Evolutionary conservation across 2,888 invertebrate species (phyloP), one percentile per base, ranked within the genome.

Genomic region (Tenthredo notha): DNA sequence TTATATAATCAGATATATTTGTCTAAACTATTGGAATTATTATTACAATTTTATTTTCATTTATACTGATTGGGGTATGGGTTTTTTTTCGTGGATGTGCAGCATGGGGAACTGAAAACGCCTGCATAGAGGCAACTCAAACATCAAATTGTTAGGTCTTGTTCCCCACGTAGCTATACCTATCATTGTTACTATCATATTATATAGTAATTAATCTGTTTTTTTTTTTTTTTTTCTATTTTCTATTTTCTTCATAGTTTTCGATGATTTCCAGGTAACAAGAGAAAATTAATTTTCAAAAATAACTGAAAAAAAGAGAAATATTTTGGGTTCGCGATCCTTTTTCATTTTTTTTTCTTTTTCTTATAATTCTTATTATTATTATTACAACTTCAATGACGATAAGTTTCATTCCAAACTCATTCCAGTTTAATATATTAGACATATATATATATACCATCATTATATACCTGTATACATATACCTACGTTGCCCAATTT

Each of bases 321-420:
- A 25, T 61, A 25, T 61, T 25, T 61, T 25, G 25, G 25, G 25
- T 61, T 61, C 10, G 9, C 25, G 21, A 10, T 21, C 61, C 1
- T 61, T 61, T 61, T 61, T 58, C 21, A 2, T 6, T 61, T 25
- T 25, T 61, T 61, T 7, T 61, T 61, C 7, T 33, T 18, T 0
- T 33, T 37, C 37, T 33, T 15, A 9, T 21, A 21, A 29, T 9
- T 33, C 12, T 33, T 33, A 67, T 70, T 12, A 7, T 33, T 37
- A n/a, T 37, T 12, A 29, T 70, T 33, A 61, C 25, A 61, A 61
- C 61, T 61, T 61, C n/a, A 21, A 25, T 10, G 33, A 25, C 25
- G 33, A n/a, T 6, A 43, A n/a, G 43, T 43, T 74, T 74, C 74
- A 74, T 74, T 74, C 74, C 74, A 47, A 74, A 74, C 70, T 74